These are phyloP conservation scores for Eurytoma californica DNA, from an alignment of 2,888 invertebrate species.

Conservation along the genomic window DNA sequence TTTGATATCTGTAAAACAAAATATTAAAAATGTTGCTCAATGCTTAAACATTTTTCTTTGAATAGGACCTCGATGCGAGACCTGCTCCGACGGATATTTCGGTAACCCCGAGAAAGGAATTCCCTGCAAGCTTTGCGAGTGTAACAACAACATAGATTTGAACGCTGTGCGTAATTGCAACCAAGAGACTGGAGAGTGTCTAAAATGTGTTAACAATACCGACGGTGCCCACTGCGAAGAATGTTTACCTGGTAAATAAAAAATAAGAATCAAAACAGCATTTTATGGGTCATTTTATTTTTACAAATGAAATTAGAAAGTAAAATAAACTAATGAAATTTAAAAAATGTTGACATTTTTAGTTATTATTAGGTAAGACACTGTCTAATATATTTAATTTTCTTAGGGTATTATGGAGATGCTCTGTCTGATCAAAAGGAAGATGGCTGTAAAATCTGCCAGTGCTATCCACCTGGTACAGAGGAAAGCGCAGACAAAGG, in stretches of 20 bases:
- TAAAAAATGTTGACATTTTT: no score
- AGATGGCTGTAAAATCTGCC: conserved; percentile 89
- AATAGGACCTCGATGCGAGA: conserved; percentile 89
- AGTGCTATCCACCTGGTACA: conserved; percentile 91
- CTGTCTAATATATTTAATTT: neutral
- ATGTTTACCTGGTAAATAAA: conserved; percentile 85
- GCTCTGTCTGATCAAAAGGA: conserved; percentile 93
- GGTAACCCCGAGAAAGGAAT: conserved; percentile 91
- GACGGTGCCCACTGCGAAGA: conserved; percentile 94
- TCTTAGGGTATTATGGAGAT: conserved; percentile 91
- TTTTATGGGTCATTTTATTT: no score
- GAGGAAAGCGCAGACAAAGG: conserved; percentile 82
- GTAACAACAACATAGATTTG: conserved; percentile 94
- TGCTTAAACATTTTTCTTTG: neutral
- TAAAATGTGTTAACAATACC: conserved; percentile 97
- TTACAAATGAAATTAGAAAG: no score
- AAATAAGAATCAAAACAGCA: no score
- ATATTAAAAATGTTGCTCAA: no score
- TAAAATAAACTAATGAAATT: no score
- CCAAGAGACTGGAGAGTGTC: conserved; percentile 94
- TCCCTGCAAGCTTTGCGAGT: conserved; percentile 91
- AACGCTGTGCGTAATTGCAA: conserved; percentile 99
- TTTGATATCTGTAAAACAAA: neutral
- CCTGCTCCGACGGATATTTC: conserved; percentile 96
- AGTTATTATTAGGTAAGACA: neutral